A percentile compares a stretch with the other conserved stretches of the same genome.
Evolutionary conservation across 2,888 invertebrate genomes (phyloP).

Genomic region (Trichogramma evanescens): DNA sequence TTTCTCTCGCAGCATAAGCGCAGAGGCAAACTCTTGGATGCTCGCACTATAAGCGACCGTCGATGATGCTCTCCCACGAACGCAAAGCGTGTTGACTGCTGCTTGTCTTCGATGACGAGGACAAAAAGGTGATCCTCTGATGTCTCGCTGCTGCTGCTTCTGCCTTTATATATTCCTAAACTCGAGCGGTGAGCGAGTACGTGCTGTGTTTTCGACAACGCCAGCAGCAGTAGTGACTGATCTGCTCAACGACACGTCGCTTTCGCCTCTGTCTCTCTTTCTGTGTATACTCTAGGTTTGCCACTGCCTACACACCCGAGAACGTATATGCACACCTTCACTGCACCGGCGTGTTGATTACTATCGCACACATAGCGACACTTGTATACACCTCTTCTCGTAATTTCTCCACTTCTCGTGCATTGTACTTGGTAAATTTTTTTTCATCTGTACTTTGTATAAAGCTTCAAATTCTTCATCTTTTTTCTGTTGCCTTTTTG

Average conservation of each 20-base stretch:
- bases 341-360: background rate
- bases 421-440: background rate
- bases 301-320: no score
- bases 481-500: background rate
- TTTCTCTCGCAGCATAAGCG: background rate
- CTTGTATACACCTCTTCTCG: background rate
- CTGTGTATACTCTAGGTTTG: background rate
- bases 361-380: slow-evolving; percentile 4
- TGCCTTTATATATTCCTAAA: background rate
- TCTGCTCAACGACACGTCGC: slow-evolving; percentile 39
- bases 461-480: background rate
- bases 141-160: background rate
- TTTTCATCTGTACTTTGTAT: background rate
- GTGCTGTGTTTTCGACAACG: slow-evolving; percentile 5
- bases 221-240: slow-evolving; percentile 30
- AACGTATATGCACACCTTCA: no score
- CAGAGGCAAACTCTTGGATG: no score
- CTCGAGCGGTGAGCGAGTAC: background rate
- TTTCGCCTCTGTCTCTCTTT: slow-evolving; percentile 1
- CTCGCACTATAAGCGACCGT: no score
- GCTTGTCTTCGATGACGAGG: slow-evolving; percentile 3
- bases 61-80: slow-evolving; percentile 3
- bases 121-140: background rate
- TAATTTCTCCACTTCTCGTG: background rate
- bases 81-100: slow-evolving; percentile 6